phyloP scores from a whole-genome alignment of 2,888 invertebrate species.

The Camptogramma bilineatum region DNA sequence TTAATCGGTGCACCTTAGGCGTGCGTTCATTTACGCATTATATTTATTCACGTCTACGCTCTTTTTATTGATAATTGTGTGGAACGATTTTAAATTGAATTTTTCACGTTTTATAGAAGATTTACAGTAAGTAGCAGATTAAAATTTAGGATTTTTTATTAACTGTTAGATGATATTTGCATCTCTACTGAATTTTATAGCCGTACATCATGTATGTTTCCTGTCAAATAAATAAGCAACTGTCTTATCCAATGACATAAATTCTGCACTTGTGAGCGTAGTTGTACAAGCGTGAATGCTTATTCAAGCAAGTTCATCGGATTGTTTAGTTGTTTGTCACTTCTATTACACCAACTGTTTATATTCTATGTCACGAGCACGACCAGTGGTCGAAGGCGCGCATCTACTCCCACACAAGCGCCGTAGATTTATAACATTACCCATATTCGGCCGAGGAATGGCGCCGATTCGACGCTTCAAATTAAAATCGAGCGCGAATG shows the following conservation, averaged over 20 bases:
- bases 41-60: background rate
- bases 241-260: conserved; percentile 26
- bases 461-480: conserved; percentile 83
- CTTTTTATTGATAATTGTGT: background rate
- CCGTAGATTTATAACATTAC: conserved; percentile 83
- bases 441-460: conserved; percentile 82
- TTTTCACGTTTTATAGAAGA: background rate
- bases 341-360: conserved; percentile 39
- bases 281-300: conserved; percentile 33
- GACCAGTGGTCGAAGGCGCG: conserved; percentile 59
- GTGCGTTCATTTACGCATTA: background rate
- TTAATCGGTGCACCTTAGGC: conserved; percentile 19
- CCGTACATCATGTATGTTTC: conserved; percentile 30
- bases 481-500: conserved; percentile 73
- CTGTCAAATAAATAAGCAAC: conserved; percentile 28
- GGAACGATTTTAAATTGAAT: background rate
- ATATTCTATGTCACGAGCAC: conserved; percentile 41
- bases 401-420: conserved; percentile 64
- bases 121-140: background rate
- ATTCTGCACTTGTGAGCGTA: conserved; percentile 30
- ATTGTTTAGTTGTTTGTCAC: conserved; percentile 39
- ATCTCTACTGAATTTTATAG: conserved; percentile 8
- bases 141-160: background rate
- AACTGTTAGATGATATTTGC: background rate
- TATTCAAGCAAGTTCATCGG: conserved; percentile 36